These are phyloP conservation scores for Elymnias hypermnestra DNA, from an alignment of 1,140 invertebrate species.

Conservation along the genomic window DNA sequence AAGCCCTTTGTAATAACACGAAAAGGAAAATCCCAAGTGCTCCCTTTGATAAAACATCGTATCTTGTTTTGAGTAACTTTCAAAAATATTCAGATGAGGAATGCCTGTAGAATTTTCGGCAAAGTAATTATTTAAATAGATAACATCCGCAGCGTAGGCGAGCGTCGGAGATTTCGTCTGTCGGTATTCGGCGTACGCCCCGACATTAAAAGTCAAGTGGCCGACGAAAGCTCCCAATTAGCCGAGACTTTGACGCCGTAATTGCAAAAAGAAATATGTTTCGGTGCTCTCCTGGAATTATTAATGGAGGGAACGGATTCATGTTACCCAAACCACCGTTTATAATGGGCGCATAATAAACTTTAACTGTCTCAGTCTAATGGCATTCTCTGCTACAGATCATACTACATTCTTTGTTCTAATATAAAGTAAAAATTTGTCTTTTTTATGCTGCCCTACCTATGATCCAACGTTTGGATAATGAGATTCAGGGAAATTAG, in stretches of 20 bases:
- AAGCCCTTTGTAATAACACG: no score
- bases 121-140: conserved; percentile 49
- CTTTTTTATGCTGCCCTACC: no score
- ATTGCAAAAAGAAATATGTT: conserved; percentile 66
- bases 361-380: not conserved
- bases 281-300: conserved; percentile 49
- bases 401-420: no score
- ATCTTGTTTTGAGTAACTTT: no score
- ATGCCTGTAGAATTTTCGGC: conserved; percentile 28
- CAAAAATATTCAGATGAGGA: conserved; percentile 18
- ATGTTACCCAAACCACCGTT: no score
- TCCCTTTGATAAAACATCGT: no score
- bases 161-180: conserved; percentile 20
- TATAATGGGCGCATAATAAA: no score
- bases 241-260: conserved; percentile 56
- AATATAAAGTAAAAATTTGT: no score
- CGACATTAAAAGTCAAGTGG: conserved; percentile 60
- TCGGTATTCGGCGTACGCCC: conserved; percentile 31
- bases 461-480: no score
- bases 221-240: conserved; percentile 67
- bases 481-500: no score
- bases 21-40: no score
- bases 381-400: no score
- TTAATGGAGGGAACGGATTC: conserved; percentile 34
- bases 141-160: conserved; percentile 25